Conservation (phyloP, 2,888 invertebrate species). For the Tipula helvola region DNA sequence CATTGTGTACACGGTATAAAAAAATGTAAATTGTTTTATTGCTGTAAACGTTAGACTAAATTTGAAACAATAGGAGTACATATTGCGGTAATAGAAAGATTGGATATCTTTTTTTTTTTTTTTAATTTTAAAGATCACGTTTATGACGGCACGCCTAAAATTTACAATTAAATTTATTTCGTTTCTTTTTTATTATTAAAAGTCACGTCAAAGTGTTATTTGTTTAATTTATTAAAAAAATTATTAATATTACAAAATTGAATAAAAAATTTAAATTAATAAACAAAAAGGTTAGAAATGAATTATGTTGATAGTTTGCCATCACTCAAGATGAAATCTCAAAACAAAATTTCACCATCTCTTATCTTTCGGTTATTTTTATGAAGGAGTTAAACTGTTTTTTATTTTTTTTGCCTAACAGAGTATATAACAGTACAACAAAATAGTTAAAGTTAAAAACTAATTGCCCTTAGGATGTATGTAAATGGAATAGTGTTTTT, state of each 20-base stretch:
- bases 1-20: not conserved
- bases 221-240: not conserved
- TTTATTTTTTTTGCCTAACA: not conserved
- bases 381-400: not conserved
- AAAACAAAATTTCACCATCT: not conserved
- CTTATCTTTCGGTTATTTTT: not conserved
- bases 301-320: not conserved
- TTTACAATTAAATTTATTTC: not conserved
- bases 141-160: not conserved
- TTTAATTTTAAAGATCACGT: not conserved
- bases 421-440: no score
- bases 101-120: not conserved
- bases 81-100: not conserved
- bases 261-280: not conserved
- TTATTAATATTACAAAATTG: not conserved
- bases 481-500: not conserved
- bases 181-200: not conserved
- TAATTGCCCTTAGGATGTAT: not conserved
- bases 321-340: not conserved
- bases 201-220: slow-evolving; percentile 4
- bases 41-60: not conserved
- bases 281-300: not conserved
- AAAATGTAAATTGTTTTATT: not conserved
- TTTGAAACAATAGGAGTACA: not conserved
- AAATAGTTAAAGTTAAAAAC: not conserved